Conservation (phyloP, 92 coral and sea anemone genomes). For the Montipora capitata region DNA sequence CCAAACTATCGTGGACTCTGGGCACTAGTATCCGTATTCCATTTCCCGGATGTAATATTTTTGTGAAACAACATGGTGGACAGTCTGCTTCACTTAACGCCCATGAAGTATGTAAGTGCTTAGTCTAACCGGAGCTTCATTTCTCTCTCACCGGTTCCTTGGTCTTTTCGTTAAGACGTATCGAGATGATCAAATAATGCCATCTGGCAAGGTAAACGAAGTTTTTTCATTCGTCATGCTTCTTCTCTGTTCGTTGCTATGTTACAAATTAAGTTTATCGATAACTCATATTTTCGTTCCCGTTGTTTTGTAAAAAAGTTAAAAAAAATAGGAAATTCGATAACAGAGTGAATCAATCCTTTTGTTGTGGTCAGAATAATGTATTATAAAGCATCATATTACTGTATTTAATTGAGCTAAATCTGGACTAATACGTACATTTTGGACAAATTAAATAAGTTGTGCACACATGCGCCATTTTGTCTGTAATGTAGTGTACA, state of each 20-base stretch:
- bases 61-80: conserved; percentile 64
- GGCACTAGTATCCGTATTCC: conserved; percentile 7
- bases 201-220: conserved; percentile 77
- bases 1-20: not conserved
- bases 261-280: not conserved
- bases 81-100: conserved; percentile 72
- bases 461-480: too few relatives aligned
- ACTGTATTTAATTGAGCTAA: too few relatives aligned
- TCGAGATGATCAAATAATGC: conserved; percentile 67
- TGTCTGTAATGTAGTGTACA: too few relatives aligned
- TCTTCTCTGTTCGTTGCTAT: conserved; percentile 65
- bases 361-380: too few relatives aligned
- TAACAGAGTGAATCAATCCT: too few relatives aligned
- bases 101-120: conserved; percentile 60
- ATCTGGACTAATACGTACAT: too few relatives aligned
- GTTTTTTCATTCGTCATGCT: not conserved
- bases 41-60: conserved; percentile 58
- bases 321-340: too few relatives aligned
- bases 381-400: too few relatives aligned
- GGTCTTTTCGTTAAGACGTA: conserved; percentile 4
- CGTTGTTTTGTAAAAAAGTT: not conserved
- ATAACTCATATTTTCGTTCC: not conserved
- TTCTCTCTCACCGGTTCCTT: not conserved
- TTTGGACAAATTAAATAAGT: too few relatives aligned
- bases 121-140: conserved; percentile 12